Evolutionary conservation across 2,797 vertebrate genomes (phyloP).

Genomic region (Melopsittacus undulatus): DNA sequence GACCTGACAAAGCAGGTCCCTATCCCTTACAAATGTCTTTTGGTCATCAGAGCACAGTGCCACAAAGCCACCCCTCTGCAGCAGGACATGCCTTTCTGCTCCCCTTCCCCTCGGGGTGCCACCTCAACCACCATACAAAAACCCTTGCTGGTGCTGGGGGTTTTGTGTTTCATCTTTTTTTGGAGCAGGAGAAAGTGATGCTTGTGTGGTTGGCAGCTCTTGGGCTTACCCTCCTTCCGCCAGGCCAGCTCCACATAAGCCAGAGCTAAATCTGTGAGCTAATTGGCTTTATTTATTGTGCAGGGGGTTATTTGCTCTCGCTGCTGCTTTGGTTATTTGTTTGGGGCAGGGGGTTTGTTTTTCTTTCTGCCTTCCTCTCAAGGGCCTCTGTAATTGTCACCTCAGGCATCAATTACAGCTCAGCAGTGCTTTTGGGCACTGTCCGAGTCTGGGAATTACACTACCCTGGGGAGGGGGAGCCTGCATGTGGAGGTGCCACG

Average conservation of each 20-base stretch:
- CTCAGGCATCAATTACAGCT: conserved; percentile 11
- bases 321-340: conserved; percentile 37
- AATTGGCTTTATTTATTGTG: conserved; percentile 22
- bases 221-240: background rate
- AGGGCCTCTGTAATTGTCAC: conserved; percentile 45
- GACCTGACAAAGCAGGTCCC: background rate
- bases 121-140: background rate
- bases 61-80: background rate
- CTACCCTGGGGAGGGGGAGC: background rate
- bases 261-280: background rate
- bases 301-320: background rate
- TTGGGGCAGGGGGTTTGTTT: conserved; percentile 15
- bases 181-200: background rate
- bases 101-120: background rate
- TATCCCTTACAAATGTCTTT: accelerated
- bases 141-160: accelerated
- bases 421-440: conserved; percentile 1
- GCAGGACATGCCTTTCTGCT: background rate
- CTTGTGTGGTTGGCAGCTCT: background rate
- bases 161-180: background rate
- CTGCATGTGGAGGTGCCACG: accelerated
- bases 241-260: background rate
- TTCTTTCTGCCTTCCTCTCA: conserved; percentile 15
- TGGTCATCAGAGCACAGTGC: accelerated
- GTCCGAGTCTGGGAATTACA: background rate